phyloP scores from a whole-genome alignment of 2,797 vertebrate genomes.

The Xenopus petersii region DNA sequence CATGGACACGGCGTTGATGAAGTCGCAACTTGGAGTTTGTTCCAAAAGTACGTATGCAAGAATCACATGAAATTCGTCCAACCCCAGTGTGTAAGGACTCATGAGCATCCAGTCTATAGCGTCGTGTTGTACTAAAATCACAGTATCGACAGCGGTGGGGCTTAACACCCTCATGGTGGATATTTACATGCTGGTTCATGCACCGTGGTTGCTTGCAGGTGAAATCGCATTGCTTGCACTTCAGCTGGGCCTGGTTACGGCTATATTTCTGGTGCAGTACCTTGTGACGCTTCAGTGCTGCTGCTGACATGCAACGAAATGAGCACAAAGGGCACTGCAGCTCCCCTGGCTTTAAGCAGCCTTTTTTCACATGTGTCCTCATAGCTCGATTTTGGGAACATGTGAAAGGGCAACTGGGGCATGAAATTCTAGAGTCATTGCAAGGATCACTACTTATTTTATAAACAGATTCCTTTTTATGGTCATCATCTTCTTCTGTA shows the following conservation, averaged over 20 bases:
- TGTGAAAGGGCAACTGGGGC: constrained; percentile 76
- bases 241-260: constrained; percentile 60
- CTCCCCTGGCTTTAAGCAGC: constrained; percentile 70
- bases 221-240: constrained; percentile 77
- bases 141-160: constrained; percentile 81
- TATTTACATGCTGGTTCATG: constrained; percentile 75
- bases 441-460: background rate
- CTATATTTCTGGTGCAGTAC: constrained; percentile 61
- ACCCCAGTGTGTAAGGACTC: constrained; percentile 87
- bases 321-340: constrained; percentile 74
- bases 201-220: constrained; percentile 82
- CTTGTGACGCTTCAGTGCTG: constrained; percentile 72
- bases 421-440: constrained; percentile 65
- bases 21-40: constrained; percentile 84
- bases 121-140: constrained; percentile 82
- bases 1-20: constrained; percentile 83
- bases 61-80: constrained; percentile 78
- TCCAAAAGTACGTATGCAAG: constrained; percentile 84
- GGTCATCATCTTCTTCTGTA: background rate
- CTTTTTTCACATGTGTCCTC: constrained; percentile 74
- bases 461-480: background rate
- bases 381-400: constrained; percentile 79
- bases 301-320: constrained; percentile 68
- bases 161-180: constrained; percentile 79
- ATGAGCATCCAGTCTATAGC: constrained; percentile 87